phyloP scores from a whole-genome alignment of 2,888 invertebrate genomes.

The Sympetrum striolatum region DNA sequence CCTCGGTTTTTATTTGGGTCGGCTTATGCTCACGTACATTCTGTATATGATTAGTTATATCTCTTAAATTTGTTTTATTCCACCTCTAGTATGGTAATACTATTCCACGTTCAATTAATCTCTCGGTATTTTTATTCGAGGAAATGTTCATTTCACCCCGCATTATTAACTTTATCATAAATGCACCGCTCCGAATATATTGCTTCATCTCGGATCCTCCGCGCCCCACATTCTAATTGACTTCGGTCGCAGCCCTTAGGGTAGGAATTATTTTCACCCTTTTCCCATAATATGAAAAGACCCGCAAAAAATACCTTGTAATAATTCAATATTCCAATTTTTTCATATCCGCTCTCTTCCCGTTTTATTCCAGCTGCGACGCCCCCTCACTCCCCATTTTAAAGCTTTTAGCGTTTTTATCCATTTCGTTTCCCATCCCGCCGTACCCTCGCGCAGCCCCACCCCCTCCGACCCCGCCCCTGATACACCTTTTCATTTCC shows the following conservation, averaged over 20 bases:
- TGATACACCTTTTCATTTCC: not conserved
- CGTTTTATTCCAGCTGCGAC: not conserved
- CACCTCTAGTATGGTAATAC: no score
- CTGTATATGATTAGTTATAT: no score
- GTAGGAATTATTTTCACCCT: constrained; percentile 18
- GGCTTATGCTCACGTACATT: no score
- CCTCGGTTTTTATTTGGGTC: no score
- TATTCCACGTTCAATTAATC: no score
- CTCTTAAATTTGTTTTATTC: no score
- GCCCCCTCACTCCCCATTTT: not conserved
- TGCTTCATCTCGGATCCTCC: not conserved
- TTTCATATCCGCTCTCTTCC: constrained; percentile 23
- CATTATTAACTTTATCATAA: not conserved
- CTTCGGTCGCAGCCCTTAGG: not conserved
- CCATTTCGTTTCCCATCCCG: not conserved
- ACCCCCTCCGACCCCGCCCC: not conserved
- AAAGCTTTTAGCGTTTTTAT: constrained; percentile 3
- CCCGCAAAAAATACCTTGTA: constrained; percentile 5
- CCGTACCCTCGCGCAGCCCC: not conserved
- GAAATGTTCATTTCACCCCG: not conserved
- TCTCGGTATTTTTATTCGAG: not conserved
- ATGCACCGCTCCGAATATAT: not conserved
- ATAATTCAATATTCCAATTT: constrained; percentile 42
- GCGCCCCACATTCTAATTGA: not conserved
- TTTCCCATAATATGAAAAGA: not conserved